Evolutionary conservation across 2,888 invertebrate species (phyloP), one percentile per base, ranked within the genome.

Genomic region (Nymphalis urticae): DNA sequence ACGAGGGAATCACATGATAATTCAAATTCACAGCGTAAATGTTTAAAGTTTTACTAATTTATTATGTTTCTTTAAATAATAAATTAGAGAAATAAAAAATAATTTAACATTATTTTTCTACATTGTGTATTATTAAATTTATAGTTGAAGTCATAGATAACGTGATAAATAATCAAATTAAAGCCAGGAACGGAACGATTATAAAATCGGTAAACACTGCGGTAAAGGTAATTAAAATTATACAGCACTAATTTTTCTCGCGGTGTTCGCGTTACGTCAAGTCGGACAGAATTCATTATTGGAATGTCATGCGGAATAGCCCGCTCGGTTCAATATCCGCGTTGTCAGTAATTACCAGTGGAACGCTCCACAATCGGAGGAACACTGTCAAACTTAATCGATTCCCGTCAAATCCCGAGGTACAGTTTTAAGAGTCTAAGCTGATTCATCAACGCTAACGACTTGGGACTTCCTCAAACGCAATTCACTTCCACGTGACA

Each of bases 351-450:
- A 89, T 91, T 88, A 90, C 80, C 81, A 74, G 77, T 79, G 82
- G 79, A 83, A 84, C 82, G 82, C 85, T 82, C 82, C 79, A 85
- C 85, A 89, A 85, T 87, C 83, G 80, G 77, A 83, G 80, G 83
- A 85, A 84, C 80, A 85, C 87, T 86, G 87, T 87, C 89, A 84
- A 87, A 88, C 82, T 82, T 87, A 90, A 92, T 90, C 89, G 89
- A 90, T 88, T 86, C 83, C 77, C 80, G 86, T 88, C 87, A 85
- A 82, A 78, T 73, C 69, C 74, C 75, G 77, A 79, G 79, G 78
- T 78, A 80, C 80, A 80, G 83, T 81, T 80, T 81, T 79, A 81
- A 81, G 75, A 79, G 79, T 76, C 80, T 68, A 68, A 71, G 69
- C 70, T 63, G 69, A 72, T 74, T 69, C 73, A 72, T 75, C 73